Evolutionary conservation across 92 coral and sea anemone genomes (phyloP), one percentile per base, ranked within the genome.

Genomic region (Scolanthus callimorphus): DNA sequence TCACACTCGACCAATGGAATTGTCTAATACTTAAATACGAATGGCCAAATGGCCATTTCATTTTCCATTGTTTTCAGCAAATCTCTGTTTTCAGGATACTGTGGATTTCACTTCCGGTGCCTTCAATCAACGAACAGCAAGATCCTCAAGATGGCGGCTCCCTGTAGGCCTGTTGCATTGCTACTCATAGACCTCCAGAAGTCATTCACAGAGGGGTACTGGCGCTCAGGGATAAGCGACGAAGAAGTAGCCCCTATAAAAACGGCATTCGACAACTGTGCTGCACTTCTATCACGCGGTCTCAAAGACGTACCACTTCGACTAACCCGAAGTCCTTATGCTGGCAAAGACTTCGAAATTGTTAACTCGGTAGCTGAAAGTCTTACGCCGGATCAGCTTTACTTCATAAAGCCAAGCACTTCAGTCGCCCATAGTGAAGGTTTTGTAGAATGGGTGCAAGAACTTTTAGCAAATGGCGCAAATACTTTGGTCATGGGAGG

Each of bases 401-500:
- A 57, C 49, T 62, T 75, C 13, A 50, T 75, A 0, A 59, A 75
- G 51, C 73, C 56, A 17, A 26, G 44, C 31, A 74, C 74, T 1
- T 64, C 74, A 8, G 74, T 57, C 4, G 66, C 66, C 75, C 63
- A 67, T 19, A 39, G 60, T 21, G 22, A 45, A 11, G 82, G 76
- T 24, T 75, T 75, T 27, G 27, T 55, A 2, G 57, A 51, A 0
- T 75, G 76, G 82, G 57, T 67, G 0, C 69, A 75, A 41, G 25
- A 44, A 39, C 22, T 75, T 34, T 65, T 74, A 20, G 25, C 39
- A 38, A 25, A 66, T 20, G 43, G 49, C 29, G 51, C 41, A 8
- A 38, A 59, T 26, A 66, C 76, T 58, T 54, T 75, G 24, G 69
- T 75, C n/a, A 58, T 75, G n/a, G 82, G 74, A 2, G 82, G 82